phyloP scores from a whole-genome alignment of 1,140 invertebrate genomes.

The Saxidomus purpurata region DNA sequence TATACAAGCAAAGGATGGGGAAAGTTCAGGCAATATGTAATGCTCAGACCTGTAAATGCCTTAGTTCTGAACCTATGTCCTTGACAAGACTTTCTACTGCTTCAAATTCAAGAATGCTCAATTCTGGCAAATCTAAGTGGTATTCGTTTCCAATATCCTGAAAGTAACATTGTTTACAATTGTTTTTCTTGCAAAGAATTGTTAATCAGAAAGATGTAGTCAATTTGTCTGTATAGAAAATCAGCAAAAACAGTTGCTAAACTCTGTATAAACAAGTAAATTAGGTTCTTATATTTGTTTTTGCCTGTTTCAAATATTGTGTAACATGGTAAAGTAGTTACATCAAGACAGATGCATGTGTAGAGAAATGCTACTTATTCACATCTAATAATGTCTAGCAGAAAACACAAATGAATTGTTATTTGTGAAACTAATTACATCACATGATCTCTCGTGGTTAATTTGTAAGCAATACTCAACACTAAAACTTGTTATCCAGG shows the following conservation, averaged over 20 bases:
- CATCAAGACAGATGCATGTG: not conserved
- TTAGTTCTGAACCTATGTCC: conserved; percentile 71
- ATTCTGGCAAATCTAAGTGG: conserved; percentile 52
- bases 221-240: not conserved
- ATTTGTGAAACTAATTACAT: not conserved
- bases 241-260: not conserved
- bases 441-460: not conserved
- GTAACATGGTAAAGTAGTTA: not conserved
- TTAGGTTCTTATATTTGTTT: not conserved
- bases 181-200: not conserved
- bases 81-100: conserved; percentile 64
- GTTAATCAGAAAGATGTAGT: not conserved
- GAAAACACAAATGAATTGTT: not conserved
- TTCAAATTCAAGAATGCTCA: conserved; percentile 70
- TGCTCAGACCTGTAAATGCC: conserved; percentile 66
- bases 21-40: not conserved
- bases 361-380: not conserved
- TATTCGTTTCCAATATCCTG: conserved; percentile 18
- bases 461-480: no score
- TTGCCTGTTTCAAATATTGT: not conserved
- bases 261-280: not conserved
- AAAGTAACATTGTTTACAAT: conserved; percentile 5
- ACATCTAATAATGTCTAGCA: not conserved
- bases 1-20: not conserved
- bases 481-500: no score